These are phyloP conservation scores for Pomphorhynchus laevis DNA, from an alignment of 1,140 invertebrate genomes.

Conservation along the genomic window DNA sequence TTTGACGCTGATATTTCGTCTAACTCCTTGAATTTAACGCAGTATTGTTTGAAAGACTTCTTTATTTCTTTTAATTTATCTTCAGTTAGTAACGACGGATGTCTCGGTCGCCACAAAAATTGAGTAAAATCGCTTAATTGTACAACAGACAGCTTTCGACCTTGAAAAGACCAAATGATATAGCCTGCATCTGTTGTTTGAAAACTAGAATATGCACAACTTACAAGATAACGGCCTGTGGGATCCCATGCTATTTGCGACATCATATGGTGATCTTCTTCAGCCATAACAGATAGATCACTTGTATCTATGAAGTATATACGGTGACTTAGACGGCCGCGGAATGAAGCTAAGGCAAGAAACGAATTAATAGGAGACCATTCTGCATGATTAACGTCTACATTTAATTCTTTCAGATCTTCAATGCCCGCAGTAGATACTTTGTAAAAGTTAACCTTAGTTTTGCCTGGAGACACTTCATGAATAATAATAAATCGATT, in stretches of 20 bases:
- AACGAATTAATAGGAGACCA: no score
- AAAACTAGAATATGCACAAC: slow-evolving; percentile 31
- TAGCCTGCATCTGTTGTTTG: slow-evolving; percentile 49
- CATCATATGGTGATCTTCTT: slow-evolving; percentile 46
- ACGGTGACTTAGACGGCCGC: slow-evolving; percentile 36
- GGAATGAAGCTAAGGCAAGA: slow-evolving; percentile 2
- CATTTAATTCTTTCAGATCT: not conserved
- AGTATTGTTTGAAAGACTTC: not conserved
- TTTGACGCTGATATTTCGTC: no score
- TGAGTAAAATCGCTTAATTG: slow-evolving; percentile 64
- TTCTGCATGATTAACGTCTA: not conserved
- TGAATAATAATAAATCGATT: slow-evolving; percentile 78
- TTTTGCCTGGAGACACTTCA: slow-evolving; percentile 48
- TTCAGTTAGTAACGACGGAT: slow-evolving; percentile 38
- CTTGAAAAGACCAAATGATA: slow-evolving; percentile 65
- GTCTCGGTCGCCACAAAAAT: slow-evolving; percentile 69
- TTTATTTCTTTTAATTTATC: slow-evolving; percentile 22
- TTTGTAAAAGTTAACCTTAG: slow-evolving; percentile 52
- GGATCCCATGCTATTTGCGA: slow-evolving; percentile 96
- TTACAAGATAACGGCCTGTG: slow-evolving; percentile 75
- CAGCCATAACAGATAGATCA: slow-evolving; percentile 60
- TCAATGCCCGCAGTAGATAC: slow-evolving; percentile 32
- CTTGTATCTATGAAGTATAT: slow-evolving; percentile 73
- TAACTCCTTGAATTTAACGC: not conserved
- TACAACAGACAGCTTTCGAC: slow-evolving; percentile 36